Base-by-base conservation (phyloP, 2,888 invertebrate genomes). In the Criorhina ranunculi region DNA sequence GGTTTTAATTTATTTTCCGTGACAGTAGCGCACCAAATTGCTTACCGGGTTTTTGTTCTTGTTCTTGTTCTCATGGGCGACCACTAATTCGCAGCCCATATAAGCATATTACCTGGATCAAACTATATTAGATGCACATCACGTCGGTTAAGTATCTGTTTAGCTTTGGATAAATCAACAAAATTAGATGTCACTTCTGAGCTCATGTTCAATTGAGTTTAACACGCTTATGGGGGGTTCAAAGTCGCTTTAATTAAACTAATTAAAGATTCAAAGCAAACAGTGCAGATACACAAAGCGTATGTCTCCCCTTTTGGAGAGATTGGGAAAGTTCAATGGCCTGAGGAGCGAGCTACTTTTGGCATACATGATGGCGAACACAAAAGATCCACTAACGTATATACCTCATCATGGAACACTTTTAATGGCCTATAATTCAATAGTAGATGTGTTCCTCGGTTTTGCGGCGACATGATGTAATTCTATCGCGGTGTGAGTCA, bases 1-100 rank as follows among this genome's bases (percentile, higher is more conserved):
- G 73, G 73, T 64, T 55, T 64, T 55, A 62, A 73, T 73, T 73
- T 64, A 46, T 55, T 55, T 73, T 24, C 19, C 64, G 46, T 64
- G 64, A 33, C 49, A 64, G 35, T 62, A 35, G 17, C 4, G 55
- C 35, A 11, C 17, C 35, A 15, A 51, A 49, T 51, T 51, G 31
- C 33, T 8, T 44, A 72, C 33, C 49, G 19, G 24, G 29, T 17
- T 8, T 24, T n/a, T n/a, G n/a, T n/a, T n/a, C n/a, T n/a, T n/a
- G n/a, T n/a, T n/a, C n/a, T n/a, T n/a, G n/a, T n/a, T 31, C 37
- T 53, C 44, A 69, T 37, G 59, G 12, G 19, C 8, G 49, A 70
- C 24, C 51, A 44, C n/a, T 12, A 37, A 57, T 57, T 57, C 7
- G 31, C 9, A 67, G 6, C 2, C 11, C 55, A 17, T 33, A 11